A percentile compares a stretch with the other conserved stretches of the same genome.
phyloP scores from a whole-genome alignment of 2,888 invertebrate species.

The Thumatha senex region DNA sequence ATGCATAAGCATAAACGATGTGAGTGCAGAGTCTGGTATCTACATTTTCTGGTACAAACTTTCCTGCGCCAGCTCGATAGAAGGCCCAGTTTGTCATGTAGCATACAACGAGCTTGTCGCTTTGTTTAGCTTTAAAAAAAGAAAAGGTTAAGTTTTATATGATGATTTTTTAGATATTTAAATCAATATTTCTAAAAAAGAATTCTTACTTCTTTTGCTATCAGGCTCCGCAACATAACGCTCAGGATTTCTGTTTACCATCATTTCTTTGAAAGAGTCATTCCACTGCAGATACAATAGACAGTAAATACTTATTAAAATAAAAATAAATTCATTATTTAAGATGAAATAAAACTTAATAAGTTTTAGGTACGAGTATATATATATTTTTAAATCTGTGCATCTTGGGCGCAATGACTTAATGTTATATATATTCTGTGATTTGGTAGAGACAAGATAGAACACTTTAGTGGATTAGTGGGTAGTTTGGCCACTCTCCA shows the following conservation, averaged over 20 bases:
- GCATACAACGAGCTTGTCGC: constrained; percentile 87
- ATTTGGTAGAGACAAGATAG: too few relatives aligned
- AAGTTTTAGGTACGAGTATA: background rate
- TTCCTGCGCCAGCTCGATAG: constrained; percentile 91
- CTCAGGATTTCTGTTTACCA: constrained; percentile 45
- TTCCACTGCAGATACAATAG: constrained; percentile 52
- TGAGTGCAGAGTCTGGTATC: constrained; percentile 93
- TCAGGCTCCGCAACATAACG: constrained; percentile 46
- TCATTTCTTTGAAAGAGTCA: constrained; percentile 45
- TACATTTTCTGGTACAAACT: constrained; percentile 93
- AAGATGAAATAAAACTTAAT: background rate
- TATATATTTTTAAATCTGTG: too few relatives aligned
- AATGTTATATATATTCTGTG: too few relatives aligned
- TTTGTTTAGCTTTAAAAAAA: constrained; percentile 54
- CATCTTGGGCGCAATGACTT: too few relatives aligned
- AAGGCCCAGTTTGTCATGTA: constrained; percentile 96
- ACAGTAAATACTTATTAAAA: background rate
- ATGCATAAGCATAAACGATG: constrained; percentile 94
- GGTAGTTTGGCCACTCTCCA: too few relatives aligned
- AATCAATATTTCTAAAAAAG: too few relatives aligned
- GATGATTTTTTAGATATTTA: too few relatives aligned
- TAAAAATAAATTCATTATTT: too few relatives aligned
- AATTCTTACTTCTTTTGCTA: constrained; percentile 55
- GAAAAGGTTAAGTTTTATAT: background rate
- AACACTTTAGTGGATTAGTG: too few relatives aligned